Evolutionary conservation across 2,113 vertebrate genomes (phyloP), one percentile per base, ranked within the genome.

Genomic region (Elephas maximus): DNA sequence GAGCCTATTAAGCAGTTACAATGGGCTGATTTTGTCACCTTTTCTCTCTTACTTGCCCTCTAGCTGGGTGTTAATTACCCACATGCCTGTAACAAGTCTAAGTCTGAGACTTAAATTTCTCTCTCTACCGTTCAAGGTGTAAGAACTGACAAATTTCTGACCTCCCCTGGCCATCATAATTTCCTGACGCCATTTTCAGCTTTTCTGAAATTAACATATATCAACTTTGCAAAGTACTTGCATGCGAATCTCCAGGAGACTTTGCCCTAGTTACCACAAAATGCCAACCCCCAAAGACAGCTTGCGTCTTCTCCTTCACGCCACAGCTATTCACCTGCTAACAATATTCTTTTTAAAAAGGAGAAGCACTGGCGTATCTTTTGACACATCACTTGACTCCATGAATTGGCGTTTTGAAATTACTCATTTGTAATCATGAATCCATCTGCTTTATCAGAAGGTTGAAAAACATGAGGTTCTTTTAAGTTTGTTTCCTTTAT

Each of bases 1-100:
- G 21, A 81, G 57, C 30, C 14, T 86, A 41, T 93, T 86, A 94
- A 95, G 74, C 60, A 76, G 73, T 21, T 88, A 63, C 21, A 63
- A 3, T 6, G 24, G 33, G 14, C 1, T 81, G 33, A 85, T 80
- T 96, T 92, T 85, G 81, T 63, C 60, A 82, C 33, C 2, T 69
- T 84, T 95, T 88, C 30, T 79, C n/a, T 91, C 28, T 69, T 88
- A 30, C 41, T 79, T 88, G n/a, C 48, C 77, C 48, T 89, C 18
- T 57, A 80, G 57, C 57, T 63, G 28, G 79, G 73, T 74, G 41
- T 14, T 96, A 96, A 96, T 96, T 91, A 85, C 67, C 28, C 41
- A 53, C 41, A 63, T 63, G 41, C 62, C 62, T 90, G 2, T 53
- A 92, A 78, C 20, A 96, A 88, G 17, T 88, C 37, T 73, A 62